Evolutionary conservation across 2,113 vertebrate species (phyloP).

Genomic region (Platycercus adscitus): DNA sequence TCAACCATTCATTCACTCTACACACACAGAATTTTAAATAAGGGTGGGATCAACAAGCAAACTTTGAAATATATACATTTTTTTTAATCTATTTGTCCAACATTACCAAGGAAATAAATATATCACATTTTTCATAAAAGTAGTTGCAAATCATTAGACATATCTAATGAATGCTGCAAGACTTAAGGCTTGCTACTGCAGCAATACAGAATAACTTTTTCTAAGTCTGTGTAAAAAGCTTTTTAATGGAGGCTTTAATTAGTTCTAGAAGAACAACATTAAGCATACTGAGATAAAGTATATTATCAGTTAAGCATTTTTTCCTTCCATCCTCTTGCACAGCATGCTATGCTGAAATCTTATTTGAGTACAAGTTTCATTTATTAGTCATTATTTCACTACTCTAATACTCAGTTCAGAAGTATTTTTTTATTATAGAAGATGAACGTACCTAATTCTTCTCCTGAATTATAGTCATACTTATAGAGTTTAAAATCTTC

Average conservation of each 20-base stretch:
- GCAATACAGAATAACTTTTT: not conserved
- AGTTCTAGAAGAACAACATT: not conserved
- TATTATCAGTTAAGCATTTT: not conserved
- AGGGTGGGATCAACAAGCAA: not conserved
- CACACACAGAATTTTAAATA: not conserved
- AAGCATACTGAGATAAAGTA: not conserved
- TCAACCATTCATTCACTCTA: not conserved
- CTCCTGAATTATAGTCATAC: conserved; percentile 94
- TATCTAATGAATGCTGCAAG: not conserved
- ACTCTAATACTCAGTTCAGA: not conserved
- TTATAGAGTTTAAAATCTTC: conserved; percentile 99
- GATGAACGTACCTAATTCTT: conserved; percentile 90
- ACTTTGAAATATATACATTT: not conserved
- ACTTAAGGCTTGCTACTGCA: not conserved
- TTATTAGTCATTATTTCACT: not conserved
- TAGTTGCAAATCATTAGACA: not conserved
- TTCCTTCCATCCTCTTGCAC: not conserved
- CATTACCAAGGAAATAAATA: not conserved
- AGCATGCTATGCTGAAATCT: not conserved
- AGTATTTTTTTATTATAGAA: not conserved
- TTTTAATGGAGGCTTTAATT: not conserved
- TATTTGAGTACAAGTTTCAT: not conserved
- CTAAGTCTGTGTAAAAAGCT: not conserved
- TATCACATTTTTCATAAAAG: not conserved
- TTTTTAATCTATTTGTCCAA: not conserved